Percentiles rank a stretch among this genome's conserved stretches.
Evolutionary conservation across 2,113 vertebrate genomes (phyloP).

Genomic region (Bufo gargarizans): DNA sequence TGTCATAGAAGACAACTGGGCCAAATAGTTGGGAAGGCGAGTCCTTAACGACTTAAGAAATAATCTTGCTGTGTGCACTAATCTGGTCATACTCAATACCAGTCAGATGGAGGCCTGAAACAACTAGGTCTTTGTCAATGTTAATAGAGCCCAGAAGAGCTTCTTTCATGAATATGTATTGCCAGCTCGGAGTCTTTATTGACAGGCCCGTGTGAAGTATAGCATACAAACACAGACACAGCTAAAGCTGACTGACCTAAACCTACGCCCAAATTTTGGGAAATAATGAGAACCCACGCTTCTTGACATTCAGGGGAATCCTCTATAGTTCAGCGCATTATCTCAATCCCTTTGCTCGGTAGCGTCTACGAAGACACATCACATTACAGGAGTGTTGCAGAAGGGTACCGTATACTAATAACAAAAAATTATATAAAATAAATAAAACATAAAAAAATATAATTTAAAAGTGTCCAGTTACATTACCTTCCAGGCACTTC

Average conservation of each 20-base stretch:
- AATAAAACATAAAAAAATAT: too few relatives aligned
- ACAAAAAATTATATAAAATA: too few relatives aligned
- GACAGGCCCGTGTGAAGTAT: slow-evolving; percentile 64
- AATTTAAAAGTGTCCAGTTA: too few relatives aligned
- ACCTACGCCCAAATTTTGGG: slow-evolving; percentile 51
- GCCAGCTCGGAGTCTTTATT: slow-evolving; percentile 65
- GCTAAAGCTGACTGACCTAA: slow-evolving; percentile 53
- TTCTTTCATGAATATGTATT: slow-evolving; percentile 80
- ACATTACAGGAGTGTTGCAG: not conserved
- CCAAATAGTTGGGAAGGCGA: slow-evolving; percentile 74
- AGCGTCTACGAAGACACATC: not conserved
- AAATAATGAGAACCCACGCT: slow-evolving; percentile 62
- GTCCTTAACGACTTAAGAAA: slow-evolving; percentile 69
- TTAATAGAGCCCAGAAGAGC: slow-evolving; percentile 67
- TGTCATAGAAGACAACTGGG: slow-evolving; percentile 78
- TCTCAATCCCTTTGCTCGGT: slow-evolving; percentile 58
- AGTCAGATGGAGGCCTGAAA: slow-evolving; percentile 75
- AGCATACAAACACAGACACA: slow-evolving; percentile 59
- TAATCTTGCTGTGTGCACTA: slow-evolving; percentile 73
- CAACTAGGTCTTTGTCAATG: slow-evolving; percentile 78
- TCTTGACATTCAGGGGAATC: slow-evolving; percentile 57
- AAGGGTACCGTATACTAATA: not conserved
- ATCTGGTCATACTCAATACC: slow-evolving; percentile 72
- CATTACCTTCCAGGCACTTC: too few relatives aligned
- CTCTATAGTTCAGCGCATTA: slow-evolving; percentile 60